A percentile compares a stretch with the other conserved stretches of the same genome.
These are phyloP conservation scores for Pteria penguin DNA, from an alignment of 2,888 invertebrate genomes.

Conservation along the genomic window DNA sequence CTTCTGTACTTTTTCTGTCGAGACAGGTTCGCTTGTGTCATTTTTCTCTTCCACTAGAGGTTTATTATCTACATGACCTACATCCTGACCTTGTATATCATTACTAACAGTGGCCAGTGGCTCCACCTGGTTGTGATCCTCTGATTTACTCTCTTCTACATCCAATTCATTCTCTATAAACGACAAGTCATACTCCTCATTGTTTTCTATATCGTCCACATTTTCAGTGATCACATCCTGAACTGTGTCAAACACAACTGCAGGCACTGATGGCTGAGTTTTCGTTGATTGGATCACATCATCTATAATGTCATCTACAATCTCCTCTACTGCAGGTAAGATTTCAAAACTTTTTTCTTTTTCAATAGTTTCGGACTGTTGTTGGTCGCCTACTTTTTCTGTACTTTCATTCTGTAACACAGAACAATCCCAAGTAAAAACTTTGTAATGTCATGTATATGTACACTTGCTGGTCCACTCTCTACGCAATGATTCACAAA, in stretches of 20 bases:
- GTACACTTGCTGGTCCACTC: too few relatives aligned
- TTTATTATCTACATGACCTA: conserved; percentile 17
- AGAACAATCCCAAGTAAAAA: too few relatives aligned
- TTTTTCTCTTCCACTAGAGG: conserved; percentile 22
- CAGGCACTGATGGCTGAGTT: conserved; percentile 75
- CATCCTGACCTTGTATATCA: conserved; percentile 9
- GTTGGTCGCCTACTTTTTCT: conserved; percentile 32
- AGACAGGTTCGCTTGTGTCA: conserved; percentile 28
- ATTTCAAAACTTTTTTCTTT: conserved; percentile 56
- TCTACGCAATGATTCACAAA: too few relatives aligned
- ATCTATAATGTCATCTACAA: conserved; percentile 76
- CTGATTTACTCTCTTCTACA: conserved; percentile 17
- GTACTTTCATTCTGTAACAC: conserved; percentile 53
- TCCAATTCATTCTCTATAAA: conserved; percentile 39
- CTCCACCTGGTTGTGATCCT: conserved; percentile 5
- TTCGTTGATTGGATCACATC: conserved; percentile 78
- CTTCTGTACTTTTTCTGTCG: conserved; percentile 15
- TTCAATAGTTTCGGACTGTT: conserved; percentile 12
- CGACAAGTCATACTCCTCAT: conserved; percentile 29
- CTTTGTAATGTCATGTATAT: too few relatives aligned
- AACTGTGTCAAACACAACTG: conserved; percentile 77
- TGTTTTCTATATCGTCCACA: conserved; percentile 29
- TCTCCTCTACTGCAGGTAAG: conserved; percentile 51
- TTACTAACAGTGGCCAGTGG: neutral
- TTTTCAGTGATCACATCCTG: conserved; percentile 68